Evolutionary conservation across 1,140 invertebrate species (phyloP).

Genomic region (Telenomus remus): DNA sequence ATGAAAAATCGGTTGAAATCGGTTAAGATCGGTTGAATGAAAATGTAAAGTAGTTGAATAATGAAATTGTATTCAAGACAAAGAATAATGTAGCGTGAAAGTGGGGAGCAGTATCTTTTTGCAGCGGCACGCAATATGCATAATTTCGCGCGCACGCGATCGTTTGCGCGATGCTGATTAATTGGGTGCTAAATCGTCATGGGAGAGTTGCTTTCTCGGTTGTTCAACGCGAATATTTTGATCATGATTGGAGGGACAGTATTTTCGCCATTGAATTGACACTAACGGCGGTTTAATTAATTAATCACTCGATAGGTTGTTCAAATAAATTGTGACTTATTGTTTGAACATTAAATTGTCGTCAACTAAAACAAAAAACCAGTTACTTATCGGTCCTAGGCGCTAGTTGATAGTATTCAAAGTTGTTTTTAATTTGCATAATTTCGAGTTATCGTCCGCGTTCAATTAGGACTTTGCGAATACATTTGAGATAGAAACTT

Average conservation of each 20-base stretch:
- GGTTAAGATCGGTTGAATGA: background rate
- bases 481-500: slow-evolving; percentile 10
- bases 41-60: background rate
- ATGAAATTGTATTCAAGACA: slow-evolving; percentile 14
- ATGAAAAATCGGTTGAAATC: background rate
- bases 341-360: background rate
- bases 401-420: background rate
- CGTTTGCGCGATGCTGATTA: slow-evolving; percentile 45
- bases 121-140: slow-evolving; percentile 17
- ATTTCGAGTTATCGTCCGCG: slow-evolving; percentile 8
- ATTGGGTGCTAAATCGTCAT: slow-evolving; percentile 45
- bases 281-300: background rate
- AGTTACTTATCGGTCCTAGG: background rate
- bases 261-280: background rate
- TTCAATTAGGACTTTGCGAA: slow-evolving; percentile 26
- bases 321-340: background rate
- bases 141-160: slow-evolving; percentile 31
- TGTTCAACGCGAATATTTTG: slow-evolving; percentile 14
- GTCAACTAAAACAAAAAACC: background rate
- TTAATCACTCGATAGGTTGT: background rate
- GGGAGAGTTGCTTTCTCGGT: slow-evolving; percentile 17
- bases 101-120: slow-evolving; percentile 20
- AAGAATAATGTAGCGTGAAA: slow-evolving; percentile 28
- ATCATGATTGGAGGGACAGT: background rate
- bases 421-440: slow-evolving; percentile 11